A percentile compares a stretch with the other conserved stretches of the same genome.
Evolutionary conservation across 2,113 vertebrate genomes (phyloP).

Genomic region (Euleptes europaea): DNA sequence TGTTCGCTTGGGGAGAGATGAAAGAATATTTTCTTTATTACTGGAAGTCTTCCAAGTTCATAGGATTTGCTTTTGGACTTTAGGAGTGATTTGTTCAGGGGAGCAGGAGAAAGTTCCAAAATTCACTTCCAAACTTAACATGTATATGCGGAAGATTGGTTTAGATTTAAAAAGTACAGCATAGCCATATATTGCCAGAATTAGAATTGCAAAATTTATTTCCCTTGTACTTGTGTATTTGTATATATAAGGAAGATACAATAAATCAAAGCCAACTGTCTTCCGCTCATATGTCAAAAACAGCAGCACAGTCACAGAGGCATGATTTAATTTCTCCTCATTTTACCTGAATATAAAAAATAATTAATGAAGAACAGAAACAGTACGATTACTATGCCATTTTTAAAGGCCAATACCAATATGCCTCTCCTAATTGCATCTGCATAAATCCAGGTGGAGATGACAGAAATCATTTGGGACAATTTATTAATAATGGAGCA

Average conservation of each 20-base stretch:
- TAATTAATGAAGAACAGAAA: background rate
- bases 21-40: background rate
- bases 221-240: background rate
- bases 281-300: slow-evolving; percentile 7
- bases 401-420: background rate
- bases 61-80: background rate
- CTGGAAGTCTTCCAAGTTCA: background rate
- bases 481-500: fast-evolving
- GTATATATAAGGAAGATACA: background rate
- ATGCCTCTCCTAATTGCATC: background rate
- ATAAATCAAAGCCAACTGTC: slow-evolving; percentile 16
- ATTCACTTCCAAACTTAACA: background rate
- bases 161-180: slow-evolving; percentile 3
- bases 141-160: background rate
- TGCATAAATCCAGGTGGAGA: background rate
- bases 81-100: background rate
- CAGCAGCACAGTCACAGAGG: background rate
- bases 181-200: slow-evolving; percentile 8
- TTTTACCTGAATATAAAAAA: background rate
- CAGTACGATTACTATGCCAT: background rate
- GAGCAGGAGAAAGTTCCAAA: background rate
- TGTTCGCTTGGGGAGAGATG: background rate
- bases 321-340: slow-evolving; percentile 4
- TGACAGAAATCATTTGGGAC: background rate
- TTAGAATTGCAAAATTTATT: slow-evolving; percentile 16